Evolutionary conservation across 2,888 invertebrate genomes (phyloP).

Genomic region (Cantharis rufa): DNA sequence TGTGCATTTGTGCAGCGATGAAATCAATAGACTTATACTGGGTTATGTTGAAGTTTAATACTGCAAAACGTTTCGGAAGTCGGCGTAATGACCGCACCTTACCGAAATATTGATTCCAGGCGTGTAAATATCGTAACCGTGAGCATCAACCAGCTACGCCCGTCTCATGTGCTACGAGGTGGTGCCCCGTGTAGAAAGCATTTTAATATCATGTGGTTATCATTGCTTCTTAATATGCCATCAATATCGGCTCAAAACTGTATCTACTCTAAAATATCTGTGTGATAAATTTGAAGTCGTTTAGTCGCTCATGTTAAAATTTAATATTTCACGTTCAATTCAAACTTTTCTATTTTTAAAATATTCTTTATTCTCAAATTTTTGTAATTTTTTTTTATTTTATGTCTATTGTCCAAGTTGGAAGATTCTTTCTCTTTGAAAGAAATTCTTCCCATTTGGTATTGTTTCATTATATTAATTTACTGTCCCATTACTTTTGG

Average conservation of each 20-base stretch:
- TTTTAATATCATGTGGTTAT: slow-evolving; percentile 26
- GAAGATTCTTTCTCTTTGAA: no score
- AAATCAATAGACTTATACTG: not conserved
- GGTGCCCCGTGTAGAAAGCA: slow-evolving; percentile 21
- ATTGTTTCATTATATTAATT: no score
- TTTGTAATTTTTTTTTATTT: not conserved
- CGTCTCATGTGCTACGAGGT: slow-evolving; percentile 22
- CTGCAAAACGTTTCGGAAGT: slow-evolving; percentile 21
- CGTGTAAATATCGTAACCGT: slow-evolving; percentile 30
- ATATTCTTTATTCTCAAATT: not conserved
- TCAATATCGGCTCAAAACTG: slow-evolving; percentile 14
- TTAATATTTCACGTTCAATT: not conserved
- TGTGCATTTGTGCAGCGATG: not conserved
- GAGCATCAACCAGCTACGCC: slow-evolving; percentile 27
- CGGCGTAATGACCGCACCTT: slow-evolving; percentile 38
- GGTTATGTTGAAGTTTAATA: slow-evolving; percentile 9
- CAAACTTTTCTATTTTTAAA: not conserved
- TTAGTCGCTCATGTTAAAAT: not conserved
- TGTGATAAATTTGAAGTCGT: slow-evolving; percentile 13
- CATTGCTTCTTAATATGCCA: slow-evolving; percentile 12
- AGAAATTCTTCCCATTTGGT: no score
- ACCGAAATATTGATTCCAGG: slow-evolving; percentile 33
- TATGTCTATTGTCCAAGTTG: no score
- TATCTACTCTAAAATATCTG: not conserved
- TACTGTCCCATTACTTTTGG: not conserved